Evolutionary conservation across 2,888 invertebrate species (phyloP).

Genomic region (Tipula confusa): DNA sequence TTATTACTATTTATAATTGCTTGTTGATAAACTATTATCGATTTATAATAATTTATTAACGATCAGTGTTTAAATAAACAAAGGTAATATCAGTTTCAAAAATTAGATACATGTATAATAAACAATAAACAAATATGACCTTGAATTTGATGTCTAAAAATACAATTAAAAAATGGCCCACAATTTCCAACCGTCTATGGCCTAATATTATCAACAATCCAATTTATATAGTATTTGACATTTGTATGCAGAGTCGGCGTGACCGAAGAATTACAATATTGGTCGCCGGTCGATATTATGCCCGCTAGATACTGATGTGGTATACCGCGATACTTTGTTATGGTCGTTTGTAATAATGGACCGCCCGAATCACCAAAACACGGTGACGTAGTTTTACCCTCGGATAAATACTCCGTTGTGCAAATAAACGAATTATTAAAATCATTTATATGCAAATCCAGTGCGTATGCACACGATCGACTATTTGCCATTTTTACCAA

Average conservation of each 20-base stretch:
- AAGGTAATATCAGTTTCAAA: no score
- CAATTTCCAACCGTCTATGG: no score
- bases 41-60: no score
- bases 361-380: neutral
- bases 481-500: neutral
- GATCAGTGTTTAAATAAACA: no score
- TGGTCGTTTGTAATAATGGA: neutral
- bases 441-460: neutral
- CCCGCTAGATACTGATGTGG: constrained; percentile 42
- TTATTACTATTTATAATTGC: no score
- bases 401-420: neutral
- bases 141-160: no score
- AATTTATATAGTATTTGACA: constrained; percentile 44
- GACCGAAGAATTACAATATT: constrained; percentile 43
- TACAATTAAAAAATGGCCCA: no score
- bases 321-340: neutral
- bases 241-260: constrained; percentile 47
- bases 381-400: neutral
- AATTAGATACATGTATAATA: no score
- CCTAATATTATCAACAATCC: constrained; percentile 40
- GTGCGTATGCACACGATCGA: neutral
- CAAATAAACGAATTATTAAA: neutral
- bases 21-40: no score
- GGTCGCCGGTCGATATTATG: constrained; percentile 45
- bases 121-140: no score